Percentiles rank a stretch among this genome's conserved stretches.
phyloP scores from a whole-genome alignment of 2,113 vertebrate species.

The Epinephelus moara region DNA sequence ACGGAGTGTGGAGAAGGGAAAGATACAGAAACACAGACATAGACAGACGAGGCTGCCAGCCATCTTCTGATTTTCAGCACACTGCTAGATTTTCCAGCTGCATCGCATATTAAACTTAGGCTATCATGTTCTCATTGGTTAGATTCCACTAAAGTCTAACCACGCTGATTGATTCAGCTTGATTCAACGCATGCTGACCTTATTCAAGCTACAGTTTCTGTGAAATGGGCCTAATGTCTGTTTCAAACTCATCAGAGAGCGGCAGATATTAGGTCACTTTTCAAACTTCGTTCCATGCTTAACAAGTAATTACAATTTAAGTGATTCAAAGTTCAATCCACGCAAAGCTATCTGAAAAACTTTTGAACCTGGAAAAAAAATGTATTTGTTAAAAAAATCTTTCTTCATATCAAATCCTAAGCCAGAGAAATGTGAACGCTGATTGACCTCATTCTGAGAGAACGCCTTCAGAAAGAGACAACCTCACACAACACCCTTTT shows the following conservation, averaged over 20 bases:
- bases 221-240: constrained; percentile 70
- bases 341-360: constrained; percentile 40
- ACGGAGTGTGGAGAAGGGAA: constrained; percentile 61
- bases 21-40: constrained; percentile 60
- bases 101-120: constrained; percentile 76
- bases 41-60: constrained; percentile 73
- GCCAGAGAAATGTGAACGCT: constrained; percentile 23
- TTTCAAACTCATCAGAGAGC: constrained; percentile 74
- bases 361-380: constrained; percentile 36
- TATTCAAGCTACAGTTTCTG: constrained; percentile 66
- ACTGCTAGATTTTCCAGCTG: constrained; percentile 72
- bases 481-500: constrained; percentile 5
- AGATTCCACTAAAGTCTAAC: constrained; percentile 80
- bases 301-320: constrained; percentile 72
- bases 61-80: constrained; percentile 72
- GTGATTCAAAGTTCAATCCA: constrained; percentile 47
- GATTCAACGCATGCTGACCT: constrained; percentile 81
- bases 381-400: neutral
- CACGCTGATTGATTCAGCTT: constrained; percentile 79
- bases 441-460: constrained; percentile 39
- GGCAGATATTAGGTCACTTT: constrained; percentile 75
- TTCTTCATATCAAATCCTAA: constrained; percentile 32
- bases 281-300: constrained; percentile 55
- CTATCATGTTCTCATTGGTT: constrained; percentile 70
- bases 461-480: constrained; percentile 28